Conservation (phyloP, 2,888 invertebrate genomes). For the Oxyteleia sp. region DNA sequence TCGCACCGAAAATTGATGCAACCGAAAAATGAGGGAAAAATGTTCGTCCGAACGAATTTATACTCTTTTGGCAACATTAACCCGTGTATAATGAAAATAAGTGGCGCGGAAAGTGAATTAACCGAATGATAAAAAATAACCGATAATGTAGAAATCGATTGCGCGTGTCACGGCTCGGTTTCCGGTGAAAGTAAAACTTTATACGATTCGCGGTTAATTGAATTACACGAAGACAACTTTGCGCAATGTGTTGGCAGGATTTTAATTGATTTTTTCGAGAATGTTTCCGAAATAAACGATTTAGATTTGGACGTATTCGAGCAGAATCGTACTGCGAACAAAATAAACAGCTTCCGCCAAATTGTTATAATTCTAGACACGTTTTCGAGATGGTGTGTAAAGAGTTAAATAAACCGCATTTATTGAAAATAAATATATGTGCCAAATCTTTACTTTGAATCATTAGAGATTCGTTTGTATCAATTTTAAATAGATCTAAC, state of each 20-base stretch:
- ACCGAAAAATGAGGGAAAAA: constrained; percentile 7
- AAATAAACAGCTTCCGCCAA: no score
- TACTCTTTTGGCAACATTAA: constrained; percentile 26
- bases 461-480: no score
- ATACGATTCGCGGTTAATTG: constrained; percentile 57
- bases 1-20: constrained; percentile 30
- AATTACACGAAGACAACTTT: constrained; percentile 51
- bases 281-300: no score
- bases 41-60: constrained; percentile 25
- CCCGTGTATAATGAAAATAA: constrained; percentile 40
- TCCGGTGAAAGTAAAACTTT: constrained; percentile 45
- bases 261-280: constrained; percentile 21
- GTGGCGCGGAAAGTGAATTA: constrained; percentile 51
- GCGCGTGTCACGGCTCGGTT: constrained; percentile 28
- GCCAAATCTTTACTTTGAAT: no score
- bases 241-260: constrained; percentile 7
- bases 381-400: no score
- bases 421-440: no score
- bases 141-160: constrained; percentile 55
- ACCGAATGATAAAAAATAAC: constrained; percentile 50
- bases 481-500: no score
- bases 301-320: no score
- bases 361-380: no score
- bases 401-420: no score
- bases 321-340: no score